Conservation (phyloP, 2,797 vertebrate genomes). For the Sebastiscus albofasciatus region DNA sequence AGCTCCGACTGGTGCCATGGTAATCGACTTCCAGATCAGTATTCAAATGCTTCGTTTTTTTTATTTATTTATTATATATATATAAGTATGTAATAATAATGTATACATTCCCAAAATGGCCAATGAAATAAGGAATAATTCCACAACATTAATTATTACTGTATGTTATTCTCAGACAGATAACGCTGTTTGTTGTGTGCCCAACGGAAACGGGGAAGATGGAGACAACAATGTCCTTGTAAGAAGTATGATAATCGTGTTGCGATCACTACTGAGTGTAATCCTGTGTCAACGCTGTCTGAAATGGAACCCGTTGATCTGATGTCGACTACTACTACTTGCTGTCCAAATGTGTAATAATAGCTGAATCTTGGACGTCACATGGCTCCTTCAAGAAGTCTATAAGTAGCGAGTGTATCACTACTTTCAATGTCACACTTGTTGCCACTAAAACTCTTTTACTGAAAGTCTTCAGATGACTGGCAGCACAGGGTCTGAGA, state of each 20-base stretch:
- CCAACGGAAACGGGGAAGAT: too few relatives aligned
- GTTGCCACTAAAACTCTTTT: neutral
- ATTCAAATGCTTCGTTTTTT: too few relatives aligned
- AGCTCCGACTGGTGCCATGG: too few relatives aligned
- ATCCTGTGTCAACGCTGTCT: neutral
- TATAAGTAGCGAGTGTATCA: neutral
- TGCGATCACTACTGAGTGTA: neutral
- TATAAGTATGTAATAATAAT: too few relatives aligned
- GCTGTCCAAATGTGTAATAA: constrained; percentile 12
- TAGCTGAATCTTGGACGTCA: constrained; percentile 5
- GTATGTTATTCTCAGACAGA: too few relatives aligned
- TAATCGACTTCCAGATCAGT: too few relatives aligned
- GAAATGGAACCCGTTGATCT: neutral
- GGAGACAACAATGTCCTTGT: neutral
- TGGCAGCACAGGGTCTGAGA: constrained; percentile 88
- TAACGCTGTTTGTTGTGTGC: too few relatives aligned
- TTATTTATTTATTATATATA: too few relatives aligned
- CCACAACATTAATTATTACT: too few relatives aligned
- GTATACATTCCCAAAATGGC: too few relatives aligned
- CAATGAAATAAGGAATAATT: too few relatives aligned
- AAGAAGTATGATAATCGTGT: constrained; percentile 1
- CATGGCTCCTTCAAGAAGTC: neutral
- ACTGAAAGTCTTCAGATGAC: constrained; percentile 38
- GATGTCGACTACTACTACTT: neutral
- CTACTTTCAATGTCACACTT: neutral